Conservation (phyloP, 2,113 vertebrate species). For the Chaetodon trifascialis region DNA sequence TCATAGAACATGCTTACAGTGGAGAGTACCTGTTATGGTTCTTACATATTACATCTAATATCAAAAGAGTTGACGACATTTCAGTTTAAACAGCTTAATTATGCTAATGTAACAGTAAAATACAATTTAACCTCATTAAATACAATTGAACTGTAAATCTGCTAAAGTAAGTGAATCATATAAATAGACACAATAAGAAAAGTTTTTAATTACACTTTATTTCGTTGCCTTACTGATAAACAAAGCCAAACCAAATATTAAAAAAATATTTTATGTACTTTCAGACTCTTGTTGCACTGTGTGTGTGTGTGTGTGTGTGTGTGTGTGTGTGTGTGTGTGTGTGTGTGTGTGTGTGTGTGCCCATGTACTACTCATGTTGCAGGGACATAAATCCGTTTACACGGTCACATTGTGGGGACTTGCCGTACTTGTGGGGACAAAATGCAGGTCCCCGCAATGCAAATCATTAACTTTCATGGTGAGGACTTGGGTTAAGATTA, state of each 20-base stretch:
- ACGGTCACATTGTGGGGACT: too few relatives aligned
- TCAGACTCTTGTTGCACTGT: neutral
- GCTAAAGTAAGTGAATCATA: neutral
- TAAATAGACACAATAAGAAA: neutral
- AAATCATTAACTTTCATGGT: too few relatives aligned
- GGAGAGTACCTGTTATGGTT: neutral
- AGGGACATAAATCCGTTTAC: too few relatives aligned
- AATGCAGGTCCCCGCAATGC: too few relatives aligned
- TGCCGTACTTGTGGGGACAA: too few relatives aligned
- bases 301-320: conserved; percentile 1
- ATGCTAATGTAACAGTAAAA: neutral
- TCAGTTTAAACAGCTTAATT: neutral
- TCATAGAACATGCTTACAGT: neutral
- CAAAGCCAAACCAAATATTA: neutral
- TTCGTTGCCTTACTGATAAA: neutral
- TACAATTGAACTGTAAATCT: neutral
- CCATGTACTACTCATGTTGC: too few relatives aligned
- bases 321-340: neutral
- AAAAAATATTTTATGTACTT: neutral
- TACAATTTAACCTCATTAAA: neutral
- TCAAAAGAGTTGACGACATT: neutral
- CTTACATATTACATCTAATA: neutral
- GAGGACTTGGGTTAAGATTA: too few relatives aligned
- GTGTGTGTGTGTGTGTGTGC: neutral
- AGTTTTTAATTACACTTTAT: neutral